Conservation (phyloP, 37 sponge, comb jelly and placozoan genomes). For the Oopsacas minuta region DNA sequence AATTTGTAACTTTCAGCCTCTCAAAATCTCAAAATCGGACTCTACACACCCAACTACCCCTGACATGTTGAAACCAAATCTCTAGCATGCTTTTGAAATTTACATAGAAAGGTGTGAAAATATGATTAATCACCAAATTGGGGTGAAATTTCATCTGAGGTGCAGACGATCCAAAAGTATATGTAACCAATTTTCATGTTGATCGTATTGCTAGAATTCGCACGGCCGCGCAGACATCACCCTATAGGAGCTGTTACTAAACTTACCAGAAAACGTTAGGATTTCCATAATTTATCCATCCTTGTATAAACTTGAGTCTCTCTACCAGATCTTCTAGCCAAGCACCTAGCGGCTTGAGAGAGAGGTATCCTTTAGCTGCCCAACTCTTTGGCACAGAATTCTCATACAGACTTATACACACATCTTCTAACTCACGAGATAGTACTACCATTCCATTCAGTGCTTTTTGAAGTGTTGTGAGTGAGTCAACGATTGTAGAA, state of each 20-base stretch:
- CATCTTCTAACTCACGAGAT: conserved; percentile 35
- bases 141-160: background rate
- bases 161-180: background rate
- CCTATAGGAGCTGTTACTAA: background rate
- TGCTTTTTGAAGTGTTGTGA: conserved; percentile 31
- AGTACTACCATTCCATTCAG: conserved; percentile 38
- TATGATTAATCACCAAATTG: conserved; percentile 44
- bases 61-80: too few relatives aligned
- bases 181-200: too few relatives aligned
- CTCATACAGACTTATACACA: conserved; percentile 19
- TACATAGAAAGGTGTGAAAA: too few relatives aligned
- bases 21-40: too few relatives aligned
- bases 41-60: too few relatives aligned
- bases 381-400: conserved; percentile 16
- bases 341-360: conserved; percentile 37
- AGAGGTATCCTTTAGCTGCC: conserved; percentile 31
- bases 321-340: conserved; percentile 17
- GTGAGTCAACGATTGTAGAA: background rate
- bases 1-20: too few relatives aligned
- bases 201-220: too few relatives aligned
- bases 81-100: too few relatives aligned
- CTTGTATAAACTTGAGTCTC: conserved; percentile 23
- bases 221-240: too few relatives aligned
- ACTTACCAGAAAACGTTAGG: conserved; percentile 23
- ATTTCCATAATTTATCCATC: conserved; percentile 21